These are phyloP conservation scores for Drosophila bunnanda DNA, from an alignment of 2,888 invertebrate genomes.

Conservation along the genomic window DNA sequence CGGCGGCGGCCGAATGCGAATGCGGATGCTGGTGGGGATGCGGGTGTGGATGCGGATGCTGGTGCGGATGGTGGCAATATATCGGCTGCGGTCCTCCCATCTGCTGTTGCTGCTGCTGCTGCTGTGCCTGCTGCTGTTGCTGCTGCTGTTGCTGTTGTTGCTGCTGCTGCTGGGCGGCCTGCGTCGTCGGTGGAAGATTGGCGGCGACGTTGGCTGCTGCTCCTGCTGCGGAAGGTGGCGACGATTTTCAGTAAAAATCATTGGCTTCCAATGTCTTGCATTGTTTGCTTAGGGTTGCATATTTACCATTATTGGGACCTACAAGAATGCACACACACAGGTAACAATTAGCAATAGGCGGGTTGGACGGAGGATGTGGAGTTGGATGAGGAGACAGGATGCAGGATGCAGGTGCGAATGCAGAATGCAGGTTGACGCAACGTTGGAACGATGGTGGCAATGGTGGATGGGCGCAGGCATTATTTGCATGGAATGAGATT, in stretches of 20 bases:
- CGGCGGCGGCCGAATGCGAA: constrained; percentile 85
- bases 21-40: constrained; percentile 82
- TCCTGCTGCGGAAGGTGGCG: constrained; percentile 86
- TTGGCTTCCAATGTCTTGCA: constrained; percentile 97
- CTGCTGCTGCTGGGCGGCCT: constrained; percentile 77
- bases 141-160: constrained; percentile 61
- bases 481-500: constrained; percentile 54
- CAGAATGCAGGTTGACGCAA: constrained; percentile 29
- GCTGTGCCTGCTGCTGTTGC: constrained; percentile 82
- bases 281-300: constrained; percentile 97
- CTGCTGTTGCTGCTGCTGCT: constrained; percentile 68
- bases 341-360: constrained; percentile 71
- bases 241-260: constrained; percentile 96
- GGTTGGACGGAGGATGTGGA: constrained; percentile 59
- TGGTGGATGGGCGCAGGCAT: constrained; percentile 31
- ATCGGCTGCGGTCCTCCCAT: constrained; percentile 82
- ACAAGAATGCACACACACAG: constrained; percentile 69
- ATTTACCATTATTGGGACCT: constrained; percentile 93
- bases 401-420: constrained; percentile 51
- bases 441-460: constrained; percentile 29
- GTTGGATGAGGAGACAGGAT: constrained; percentile 34
- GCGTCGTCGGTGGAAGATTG: constrained; percentile 80
- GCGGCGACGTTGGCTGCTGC: constrained; percentile 52
- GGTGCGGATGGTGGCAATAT: constrained; percentile 85
- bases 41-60: constrained; percentile 80